phyloP scores from a whole-genome alignment of 2,113 vertebrate species.

The Astur gentilis region DNA sequence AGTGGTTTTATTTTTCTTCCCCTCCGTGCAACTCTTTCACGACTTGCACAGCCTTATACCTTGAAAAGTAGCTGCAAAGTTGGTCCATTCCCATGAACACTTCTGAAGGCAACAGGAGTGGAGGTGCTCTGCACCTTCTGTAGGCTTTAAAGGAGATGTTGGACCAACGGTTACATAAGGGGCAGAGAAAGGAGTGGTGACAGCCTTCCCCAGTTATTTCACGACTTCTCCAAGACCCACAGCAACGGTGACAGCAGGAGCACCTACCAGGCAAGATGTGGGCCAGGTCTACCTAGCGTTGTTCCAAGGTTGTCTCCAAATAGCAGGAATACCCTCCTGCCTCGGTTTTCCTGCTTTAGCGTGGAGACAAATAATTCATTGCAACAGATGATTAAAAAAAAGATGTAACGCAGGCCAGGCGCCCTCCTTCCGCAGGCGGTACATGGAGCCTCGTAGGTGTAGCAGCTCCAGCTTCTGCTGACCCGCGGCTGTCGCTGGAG shows the following conservation, averaged over 20 bases:
- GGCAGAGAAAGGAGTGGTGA: background rate
- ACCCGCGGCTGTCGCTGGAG: fast-evolving
- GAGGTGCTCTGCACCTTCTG: background rate
- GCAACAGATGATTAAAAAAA: background rate
- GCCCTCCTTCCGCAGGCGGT: background rate
- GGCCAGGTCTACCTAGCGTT: background rate
- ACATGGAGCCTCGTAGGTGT: fast-evolving
- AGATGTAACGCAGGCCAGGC: fast-evolving
- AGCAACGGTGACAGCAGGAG: background rate
- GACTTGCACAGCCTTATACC: background rate
- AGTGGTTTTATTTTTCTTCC: background rate
- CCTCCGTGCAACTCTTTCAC: background rate
- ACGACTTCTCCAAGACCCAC: background rate
- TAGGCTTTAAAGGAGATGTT: background rate
- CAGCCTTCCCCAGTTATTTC: background rate
- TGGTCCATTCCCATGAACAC: fast-evolving
- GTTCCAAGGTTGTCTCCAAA: background rate
- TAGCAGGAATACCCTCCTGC: background rate
- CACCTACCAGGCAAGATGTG: background rate
- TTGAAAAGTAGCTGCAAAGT: background rate
- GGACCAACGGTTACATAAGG: background rate
- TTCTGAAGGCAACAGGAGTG: background rate
- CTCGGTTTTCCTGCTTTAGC: background rate
- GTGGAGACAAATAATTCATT: background rate
- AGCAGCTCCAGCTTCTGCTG: background rate